A percentile compares a stretch with the other conserved stretches of the same genome.
Conservation (phyloP, 2,888 invertebrate species). For the Drosophila paracracens region DNA sequence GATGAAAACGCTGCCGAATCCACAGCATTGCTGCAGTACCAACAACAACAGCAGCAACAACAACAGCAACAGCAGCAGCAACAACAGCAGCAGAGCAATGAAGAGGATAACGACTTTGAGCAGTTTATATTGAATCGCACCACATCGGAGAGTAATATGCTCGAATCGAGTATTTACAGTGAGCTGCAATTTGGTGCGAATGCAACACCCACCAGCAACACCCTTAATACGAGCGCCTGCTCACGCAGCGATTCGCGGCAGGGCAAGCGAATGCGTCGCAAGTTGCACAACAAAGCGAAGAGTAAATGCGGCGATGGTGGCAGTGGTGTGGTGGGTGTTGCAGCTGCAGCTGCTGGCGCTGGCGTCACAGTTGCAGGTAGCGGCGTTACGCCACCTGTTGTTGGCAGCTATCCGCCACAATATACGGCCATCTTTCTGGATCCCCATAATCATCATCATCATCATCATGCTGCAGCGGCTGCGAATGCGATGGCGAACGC, state of each 20-base stretch:
- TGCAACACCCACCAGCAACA: conserved; percentile 14
- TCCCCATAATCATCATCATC: conserved; percentile 60
- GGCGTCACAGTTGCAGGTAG: conserved; percentile 17
- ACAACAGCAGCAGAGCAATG: conserved; percentile 38
- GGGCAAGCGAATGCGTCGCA: conserved; percentile 80
- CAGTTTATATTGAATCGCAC: conserved; percentile 81
- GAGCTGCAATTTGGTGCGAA: conserved; percentile 72
- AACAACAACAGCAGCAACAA: conserved; percentile 39
- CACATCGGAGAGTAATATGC: conserved; percentile 82
- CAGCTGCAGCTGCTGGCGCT: conserved; percentile 29
- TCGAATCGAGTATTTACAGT: conserved; percentile 82
- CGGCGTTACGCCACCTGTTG: conserved; percentile 63
- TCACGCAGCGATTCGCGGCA: conserved; percentile 75
- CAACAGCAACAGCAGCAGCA: conserved; percentile 5
- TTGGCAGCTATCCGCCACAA: conserved; percentile 81
- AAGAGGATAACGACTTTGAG: conserved; percentile 73
- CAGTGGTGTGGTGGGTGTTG: conserved; percentile 23
- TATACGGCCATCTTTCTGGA: conserved; percentile 84
- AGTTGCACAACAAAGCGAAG: conserved; percentile 61
- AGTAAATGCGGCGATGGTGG: conserved; percentile 47
- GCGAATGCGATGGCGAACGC: conserved; percentile 73
- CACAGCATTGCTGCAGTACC: conserved; percentile 66
- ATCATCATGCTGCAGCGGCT: conserved; percentile 42
- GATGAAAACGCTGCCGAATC: conserved; percentile 72
- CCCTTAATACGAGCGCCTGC: conserved; percentile 74